Evolutionary conservation across 2,888 invertebrate genomes (phyloP), one percentile per base, ranked within the genome.

Genomic region (Oxycera nigricornis): DNA sequence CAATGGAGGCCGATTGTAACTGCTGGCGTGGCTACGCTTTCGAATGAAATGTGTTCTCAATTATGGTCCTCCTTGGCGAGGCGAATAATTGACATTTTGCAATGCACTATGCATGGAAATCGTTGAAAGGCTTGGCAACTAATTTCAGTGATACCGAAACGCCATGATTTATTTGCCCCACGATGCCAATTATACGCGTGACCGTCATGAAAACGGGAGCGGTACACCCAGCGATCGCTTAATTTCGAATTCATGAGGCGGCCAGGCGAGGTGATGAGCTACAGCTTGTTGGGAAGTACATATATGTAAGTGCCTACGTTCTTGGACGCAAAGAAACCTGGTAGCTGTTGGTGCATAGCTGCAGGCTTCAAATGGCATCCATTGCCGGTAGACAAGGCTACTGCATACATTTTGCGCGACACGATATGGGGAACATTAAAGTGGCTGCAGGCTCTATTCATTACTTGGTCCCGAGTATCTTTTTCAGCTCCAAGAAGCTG

Each of bases 91-190:
- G 46, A 46, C 4, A 17, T 46, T 2, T 14, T 46, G 46, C 46
- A 46, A 11, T 17, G 46, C 17, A 46, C 17, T n/a, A 46, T 46
- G 46, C 14, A 46, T 46, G 46, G 46, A 46, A 46, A 46, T 14
- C 46, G 46, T 17, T 46, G 14, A 46, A 55, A 55, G 52, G 52
- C 52, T 9, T 22, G 7, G 52, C 46, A n/a, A 11, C 20, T 55
- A 55, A 55, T 55, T 24, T 55, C 52, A 55, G 22, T 20, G 52
- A 55, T n/a, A n/a, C n/a, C n/a, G n/a, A n/a, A 22, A 55, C 52
- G 52, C 3, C 22, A 55, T 55, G 52, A 55, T 9, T 55, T 55
- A 55, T 46, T 46, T 55, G 52, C 24, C 24, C 52, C 22, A 24
- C 22, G 20, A 55, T 55, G 52, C 24, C 52, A 22, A 55, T 55